A percentile compares a stretch with the other conserved stretches of the same genome.
These are phyloP conservation scores for Chelon auratus DNA, from an alignment of 2,797 vertebrate genomes.

Conservation along the genomic window DNA sequence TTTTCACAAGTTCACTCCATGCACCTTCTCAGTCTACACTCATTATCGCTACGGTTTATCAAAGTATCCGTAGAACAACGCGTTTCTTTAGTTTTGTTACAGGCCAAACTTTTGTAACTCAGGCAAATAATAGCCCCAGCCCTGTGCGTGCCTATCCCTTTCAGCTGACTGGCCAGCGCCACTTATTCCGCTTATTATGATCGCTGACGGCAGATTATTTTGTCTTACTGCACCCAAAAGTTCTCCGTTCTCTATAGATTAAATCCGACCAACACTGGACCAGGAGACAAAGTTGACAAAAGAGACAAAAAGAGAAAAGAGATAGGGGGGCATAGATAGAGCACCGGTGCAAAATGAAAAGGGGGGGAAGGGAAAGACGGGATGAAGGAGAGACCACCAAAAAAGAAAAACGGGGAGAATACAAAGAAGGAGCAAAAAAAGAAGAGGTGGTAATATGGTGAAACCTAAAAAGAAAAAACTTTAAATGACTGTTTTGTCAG, in stretches of 20 bases:
- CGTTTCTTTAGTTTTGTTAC: constrained; percentile 9
- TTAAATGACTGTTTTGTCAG: constrained; percentile 68
- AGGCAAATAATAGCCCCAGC: constrained; percentile 34
- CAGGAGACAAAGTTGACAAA: constrained; percentile 63
- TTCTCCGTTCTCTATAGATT: constrained; percentile 50
- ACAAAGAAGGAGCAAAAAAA: constrained; percentile 11
- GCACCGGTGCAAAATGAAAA: constrained; percentile 43
- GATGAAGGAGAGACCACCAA: constrained; percentile 17
- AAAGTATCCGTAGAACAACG: constrained; percentile 21
- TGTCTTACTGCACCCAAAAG: constrained; percentile 64
- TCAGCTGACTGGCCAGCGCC: constrained; percentile 62
- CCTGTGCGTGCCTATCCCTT: constrained; percentile 53
- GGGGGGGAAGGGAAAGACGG: constrained; percentile 34
- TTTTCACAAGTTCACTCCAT: constrained; percentile 2
- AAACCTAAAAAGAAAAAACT: constrained; percentile 49
- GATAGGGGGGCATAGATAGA: constrained; percentile 46
- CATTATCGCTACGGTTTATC: background rate
- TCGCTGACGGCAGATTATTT: constrained; percentile 68
- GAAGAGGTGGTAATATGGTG: constrained; percentile 32
- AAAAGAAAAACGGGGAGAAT: constrained; percentile 18
- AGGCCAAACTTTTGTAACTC: constrained; percentile 20
- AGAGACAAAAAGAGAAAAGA: constrained; percentile 64
- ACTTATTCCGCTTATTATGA: constrained; percentile 70
- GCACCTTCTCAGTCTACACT: background rate
- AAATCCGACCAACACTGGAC: constrained; percentile 46